phyloP scores from a whole-genome alignment of 2,113 vertebrate genomes.

The Amblyornis subalaris region DNA sequence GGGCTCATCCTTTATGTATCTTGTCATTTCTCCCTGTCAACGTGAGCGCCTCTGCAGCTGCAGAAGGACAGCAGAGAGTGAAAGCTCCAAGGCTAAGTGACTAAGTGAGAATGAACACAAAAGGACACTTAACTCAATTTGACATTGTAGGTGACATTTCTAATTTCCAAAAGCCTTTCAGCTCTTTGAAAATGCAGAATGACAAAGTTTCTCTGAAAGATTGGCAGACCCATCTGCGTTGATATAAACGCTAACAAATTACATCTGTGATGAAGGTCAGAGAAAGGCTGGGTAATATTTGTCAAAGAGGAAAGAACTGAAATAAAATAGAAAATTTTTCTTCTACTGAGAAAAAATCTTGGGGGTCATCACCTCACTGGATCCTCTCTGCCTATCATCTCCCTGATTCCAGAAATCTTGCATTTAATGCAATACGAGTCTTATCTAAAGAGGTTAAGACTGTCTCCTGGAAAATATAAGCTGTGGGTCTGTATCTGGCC shows the following conservation, averaged over 20 bases:
- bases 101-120: constrained; percentile 51
- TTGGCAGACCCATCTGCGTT: constrained; percentile 59
- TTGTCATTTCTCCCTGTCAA: constrained; percentile 14
- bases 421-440: background rate
- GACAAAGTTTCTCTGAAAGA: constrained; percentile 67
- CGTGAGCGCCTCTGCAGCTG: constrained; percentile 5
- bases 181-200: constrained; percentile 57
- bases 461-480: background rate
- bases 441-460: background rate
- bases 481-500: background rate
- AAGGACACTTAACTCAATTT: constrained; percentile 63
- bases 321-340: background rate
- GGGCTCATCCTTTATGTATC: background rate
- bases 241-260: constrained; percentile 64
- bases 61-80: constrained; percentile 30
- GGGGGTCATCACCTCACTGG: background rate
- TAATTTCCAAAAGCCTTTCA: constrained; percentile 65
- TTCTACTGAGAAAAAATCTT: background rate
- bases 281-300: constrained; percentile 38
- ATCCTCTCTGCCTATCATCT: background rate
- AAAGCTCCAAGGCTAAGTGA: constrained; percentile 52
- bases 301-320: constrained; percentile 3
- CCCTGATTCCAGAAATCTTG: background rate
- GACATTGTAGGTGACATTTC: constrained; percentile 67
- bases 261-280: constrained; percentile 57